A percentile compares a stretch with the other conserved stretches of the same genome.
Conservation (phyloP, 2,888 invertebrate genomes). For the Eurois occulta region DNA sequence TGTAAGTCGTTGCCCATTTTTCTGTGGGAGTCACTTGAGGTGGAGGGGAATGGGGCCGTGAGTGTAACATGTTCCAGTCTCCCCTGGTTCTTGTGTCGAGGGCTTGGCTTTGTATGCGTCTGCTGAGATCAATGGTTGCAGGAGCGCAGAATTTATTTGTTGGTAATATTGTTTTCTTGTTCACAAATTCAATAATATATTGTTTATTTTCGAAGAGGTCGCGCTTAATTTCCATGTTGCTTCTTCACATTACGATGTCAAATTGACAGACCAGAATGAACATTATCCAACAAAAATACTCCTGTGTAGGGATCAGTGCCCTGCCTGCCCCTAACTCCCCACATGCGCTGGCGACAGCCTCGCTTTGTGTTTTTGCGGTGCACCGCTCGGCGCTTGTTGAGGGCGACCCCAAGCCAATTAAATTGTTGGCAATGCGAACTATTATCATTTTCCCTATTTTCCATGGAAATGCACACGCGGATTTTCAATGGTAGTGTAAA, state of each 20-base stretch:
- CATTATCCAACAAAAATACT: neutral
- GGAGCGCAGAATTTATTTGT: neutral
- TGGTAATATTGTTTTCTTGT: neutral
- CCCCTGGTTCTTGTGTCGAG: slow-evolving; percentile 32
- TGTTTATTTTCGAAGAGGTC: neutral
- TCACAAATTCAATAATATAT: neutral
- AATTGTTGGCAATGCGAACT: slow-evolving; percentile 22
- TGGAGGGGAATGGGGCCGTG: slow-evolving; percentile 25
- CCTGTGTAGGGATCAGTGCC: neutral
- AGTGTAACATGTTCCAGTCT: slow-evolving; percentile 37
- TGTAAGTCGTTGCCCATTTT: slow-evolving; percentile 38
- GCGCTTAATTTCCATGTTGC: neutral
- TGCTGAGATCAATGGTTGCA: slow-evolving; percentile 15
- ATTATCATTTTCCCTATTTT: slow-evolving; percentile 27
- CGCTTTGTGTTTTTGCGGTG: slow-evolving; percentile 30
- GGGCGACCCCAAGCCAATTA: slow-evolving; percentile 37
- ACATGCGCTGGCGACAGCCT: slow-evolving; percentile 1
- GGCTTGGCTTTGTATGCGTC: slow-evolving; percentile 19
- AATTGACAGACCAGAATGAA: neutral
- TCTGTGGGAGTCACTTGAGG: slow-evolving; percentile 20
- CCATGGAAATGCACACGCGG: neutral
- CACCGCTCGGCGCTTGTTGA: slow-evolving; percentile 17
- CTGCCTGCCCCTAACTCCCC: neutral
- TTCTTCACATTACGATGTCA: neutral
- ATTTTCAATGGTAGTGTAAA: neutral